phyloP scores from a whole-genome alignment of 2,888 invertebrate genomes.

The Alitta virens region DNA sequence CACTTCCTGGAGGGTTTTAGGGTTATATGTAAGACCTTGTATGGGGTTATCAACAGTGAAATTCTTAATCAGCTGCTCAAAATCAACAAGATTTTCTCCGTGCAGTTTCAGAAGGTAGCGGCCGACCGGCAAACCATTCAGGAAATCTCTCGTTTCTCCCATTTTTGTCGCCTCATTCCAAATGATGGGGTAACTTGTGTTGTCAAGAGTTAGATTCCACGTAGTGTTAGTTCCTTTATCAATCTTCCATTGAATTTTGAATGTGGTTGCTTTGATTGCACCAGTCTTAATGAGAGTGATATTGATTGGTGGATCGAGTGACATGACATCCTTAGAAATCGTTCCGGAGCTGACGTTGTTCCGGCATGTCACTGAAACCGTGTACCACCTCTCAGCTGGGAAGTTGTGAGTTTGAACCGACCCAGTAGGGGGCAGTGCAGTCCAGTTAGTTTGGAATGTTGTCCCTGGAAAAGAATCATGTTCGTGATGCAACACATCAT shows the following conservation, averaged over 20 bases:
- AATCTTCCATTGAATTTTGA: slow-evolving; percentile 29
- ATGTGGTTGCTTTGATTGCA: slow-evolving; percentile 26
- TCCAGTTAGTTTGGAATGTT: too few relatives aligned
- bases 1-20: not conserved
- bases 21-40: not conserved
- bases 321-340: too few relatives aligned
- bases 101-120: not conserved
- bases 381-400: too few relatives aligned
- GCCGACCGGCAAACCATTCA: not conserved
- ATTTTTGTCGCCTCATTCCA: slow-evolving; percentile 6
- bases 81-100: not conserved
- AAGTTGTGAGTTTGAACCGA: too few relatives aligned
- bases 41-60: slow-evolving; percentile 10
- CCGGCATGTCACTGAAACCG: too few relatives aligned
- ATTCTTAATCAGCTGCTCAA: not conserved
- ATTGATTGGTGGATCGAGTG: too few relatives aligned
- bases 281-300: slow-evolving; percentile 19
- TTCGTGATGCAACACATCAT: too few relatives aligned
- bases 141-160: not conserved
- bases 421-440: too few relatives aligned
- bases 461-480: too few relatives aligned
- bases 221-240: slow-evolving; percentile 31
- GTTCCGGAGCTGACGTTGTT: too few relatives aligned
- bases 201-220: slow-evolving; percentile 20
- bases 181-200: slow-evolving; percentile 22